Conservation (phyloP, 2,113 vertebrate genomes). For the Sinosuthora webbiana region DNA sequence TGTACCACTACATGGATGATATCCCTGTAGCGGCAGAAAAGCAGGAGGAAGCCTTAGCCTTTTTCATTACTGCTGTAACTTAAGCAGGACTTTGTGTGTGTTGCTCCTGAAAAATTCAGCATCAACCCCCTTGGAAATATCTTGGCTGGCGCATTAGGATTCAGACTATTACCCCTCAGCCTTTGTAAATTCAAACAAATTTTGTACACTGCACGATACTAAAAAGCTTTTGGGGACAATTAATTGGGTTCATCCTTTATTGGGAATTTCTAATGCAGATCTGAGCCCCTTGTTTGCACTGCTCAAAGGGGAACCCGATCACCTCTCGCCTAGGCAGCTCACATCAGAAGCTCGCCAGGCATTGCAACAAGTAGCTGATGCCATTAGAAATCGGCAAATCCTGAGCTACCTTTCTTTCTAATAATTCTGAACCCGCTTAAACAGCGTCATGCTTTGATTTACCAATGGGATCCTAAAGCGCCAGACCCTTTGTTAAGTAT, state of each 20-base stretch:
- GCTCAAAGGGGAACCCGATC: background rate
- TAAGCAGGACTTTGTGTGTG: background rate
- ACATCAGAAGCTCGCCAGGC: background rate
- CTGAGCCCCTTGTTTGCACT: background rate
- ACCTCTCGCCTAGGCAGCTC: background rate
- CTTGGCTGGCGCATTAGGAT: background rate
- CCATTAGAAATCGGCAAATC: background rate
- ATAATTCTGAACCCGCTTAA: background rate
- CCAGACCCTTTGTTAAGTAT: background rate
- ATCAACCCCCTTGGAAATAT: background rate
- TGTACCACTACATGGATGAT: background rate
- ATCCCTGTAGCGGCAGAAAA: background rate
- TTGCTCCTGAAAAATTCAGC: background rate
- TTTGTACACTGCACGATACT: background rate
- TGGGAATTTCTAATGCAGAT: background rate
- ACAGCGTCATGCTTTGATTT: background rate
- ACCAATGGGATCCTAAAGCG: background rate
- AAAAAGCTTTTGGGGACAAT: background rate
- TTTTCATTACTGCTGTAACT: background rate
- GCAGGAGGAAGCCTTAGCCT: background rate
- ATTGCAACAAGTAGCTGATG: background rate
- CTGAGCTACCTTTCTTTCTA: background rate
- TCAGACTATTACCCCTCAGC: background rate
- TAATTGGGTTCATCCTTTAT: background rate
- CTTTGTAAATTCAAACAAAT: background rate